Evolutionary conservation across 2,888 invertebrate species (phyloP).

Genomic region (Asteroscopus sphinx): DNA sequence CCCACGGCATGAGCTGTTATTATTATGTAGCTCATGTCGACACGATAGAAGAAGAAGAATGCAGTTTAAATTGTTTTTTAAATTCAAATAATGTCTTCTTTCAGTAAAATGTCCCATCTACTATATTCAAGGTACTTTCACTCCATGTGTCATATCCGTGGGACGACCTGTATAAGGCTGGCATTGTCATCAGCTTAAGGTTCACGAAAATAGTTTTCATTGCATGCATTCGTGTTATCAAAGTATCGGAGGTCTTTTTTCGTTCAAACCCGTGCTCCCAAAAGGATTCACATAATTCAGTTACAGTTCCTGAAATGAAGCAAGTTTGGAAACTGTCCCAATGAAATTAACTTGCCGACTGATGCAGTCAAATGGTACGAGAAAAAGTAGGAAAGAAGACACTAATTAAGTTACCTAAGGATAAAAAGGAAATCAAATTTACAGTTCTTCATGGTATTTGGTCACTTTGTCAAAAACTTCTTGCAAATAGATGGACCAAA

Average conservation of each 20-base stretch:
- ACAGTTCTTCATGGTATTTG: background rate
- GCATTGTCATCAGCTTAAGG: too few species aligned
- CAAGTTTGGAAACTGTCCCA: constrained; percentile 34
- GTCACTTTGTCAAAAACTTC: background rate
- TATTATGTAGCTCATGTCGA: too few species aligned
- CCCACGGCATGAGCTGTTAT: too few species aligned
- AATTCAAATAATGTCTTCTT: too few species aligned
- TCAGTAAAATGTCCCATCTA: too few species aligned
- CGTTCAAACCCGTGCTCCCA: constrained; percentile 9
- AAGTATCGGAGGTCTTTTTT: constrained; percentile 21
- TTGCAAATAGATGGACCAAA: background rate
- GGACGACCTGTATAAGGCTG: too few species aligned
- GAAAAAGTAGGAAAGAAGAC: constrained; percentile 9
- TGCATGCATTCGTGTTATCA: constrained; percentile 4
- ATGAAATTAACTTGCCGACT: constrained; percentile 34
- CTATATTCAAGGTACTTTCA: too few species aligned
- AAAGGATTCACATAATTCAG: constrained; percentile 36
- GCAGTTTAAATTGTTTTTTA: too few species aligned
- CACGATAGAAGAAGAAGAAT: too few species aligned
- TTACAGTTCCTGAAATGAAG: constrained; percentile 35
- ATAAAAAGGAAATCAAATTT: constrained; percentile 1
- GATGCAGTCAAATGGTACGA: constrained; percentile 29
- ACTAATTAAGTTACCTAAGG: constrained; percentile 8
- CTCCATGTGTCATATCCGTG: too few species aligned
- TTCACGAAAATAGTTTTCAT: too few species aligned